Evolutionary conservation across 1,140 invertebrate species (phyloP).

Genomic region (Bursaphelenchus mucronatus): DNA sequence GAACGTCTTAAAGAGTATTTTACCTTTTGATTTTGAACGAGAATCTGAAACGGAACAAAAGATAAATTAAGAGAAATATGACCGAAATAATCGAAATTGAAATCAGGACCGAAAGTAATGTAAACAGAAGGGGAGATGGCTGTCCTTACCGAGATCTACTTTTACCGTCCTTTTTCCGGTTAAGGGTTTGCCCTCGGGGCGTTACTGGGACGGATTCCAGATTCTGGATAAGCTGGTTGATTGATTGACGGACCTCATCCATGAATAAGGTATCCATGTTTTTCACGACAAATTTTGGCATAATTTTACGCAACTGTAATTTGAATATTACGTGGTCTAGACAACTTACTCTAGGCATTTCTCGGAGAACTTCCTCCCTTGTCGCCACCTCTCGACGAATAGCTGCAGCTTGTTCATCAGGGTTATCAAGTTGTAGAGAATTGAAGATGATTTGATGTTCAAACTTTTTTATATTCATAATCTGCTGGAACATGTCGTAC

Average conservation of each 20-base stretch:
- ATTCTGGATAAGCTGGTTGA: constrained; percentile 96
- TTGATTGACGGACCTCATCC: constrained; percentile 92
- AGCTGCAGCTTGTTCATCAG: constrained; percentile 97
- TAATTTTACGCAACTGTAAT: constrained; percentile 67
- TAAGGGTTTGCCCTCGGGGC: constrained; percentile 70
- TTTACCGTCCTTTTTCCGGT: constrained; percentile 78
- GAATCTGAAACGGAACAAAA: constrained; percentile 26
- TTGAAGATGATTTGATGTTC: constrained; percentile 99
- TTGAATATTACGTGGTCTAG: background rate
- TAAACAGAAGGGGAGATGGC: constrained; percentile 1
- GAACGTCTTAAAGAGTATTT: background rate
- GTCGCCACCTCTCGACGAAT: constrained; percentile 96
- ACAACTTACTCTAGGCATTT: constrained; percentile 83
- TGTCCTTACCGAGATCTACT: constrained; percentile 80
- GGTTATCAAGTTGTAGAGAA: constrained; percentile 95
- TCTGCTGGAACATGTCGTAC: constrained; percentile 99
- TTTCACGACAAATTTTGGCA: constrained; percentile 98
- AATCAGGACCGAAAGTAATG: too few relatives aligned
- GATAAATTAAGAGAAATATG: background rate
- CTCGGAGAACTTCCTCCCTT: constrained; percentile 86
- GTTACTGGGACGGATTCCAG: constrained; percentile 96
- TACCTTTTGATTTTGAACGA: constrained; percentile 34
- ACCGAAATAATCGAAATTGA: too few relatives aligned
- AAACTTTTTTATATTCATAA: constrained; percentile 95
- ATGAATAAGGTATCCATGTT: constrained; percentile 99